These are phyloP conservation scores for Hyppa rectilinea DNA, from an alignment of 2,888 invertebrate genomes.

Conservation along the genomic window DNA sequence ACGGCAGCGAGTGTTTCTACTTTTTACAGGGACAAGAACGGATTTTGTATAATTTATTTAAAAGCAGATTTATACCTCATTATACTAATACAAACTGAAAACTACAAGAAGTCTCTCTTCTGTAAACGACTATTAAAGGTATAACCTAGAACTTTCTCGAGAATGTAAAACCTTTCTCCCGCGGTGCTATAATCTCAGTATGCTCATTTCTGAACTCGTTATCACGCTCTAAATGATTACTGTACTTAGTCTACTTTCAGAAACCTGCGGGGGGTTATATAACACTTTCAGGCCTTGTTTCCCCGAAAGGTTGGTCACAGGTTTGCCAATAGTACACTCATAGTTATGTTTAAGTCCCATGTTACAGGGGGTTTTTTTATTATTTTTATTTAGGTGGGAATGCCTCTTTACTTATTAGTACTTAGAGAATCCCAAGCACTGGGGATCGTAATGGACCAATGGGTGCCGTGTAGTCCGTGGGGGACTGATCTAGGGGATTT, in stretches of 20 bases:
- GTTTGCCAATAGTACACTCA: too few species aligned
- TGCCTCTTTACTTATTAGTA: too few species aligned
- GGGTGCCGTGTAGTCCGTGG: too few species aligned
- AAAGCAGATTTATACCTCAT: background rate
- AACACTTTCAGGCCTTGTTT: too few species aligned
- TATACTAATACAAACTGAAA: too few species aligned
- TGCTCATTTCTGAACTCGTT: conserved; percentile 10
- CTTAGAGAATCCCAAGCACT: too few species aligned
- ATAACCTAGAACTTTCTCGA: conserved; percentile 7
- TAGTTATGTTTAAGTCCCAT: too few species aligned
- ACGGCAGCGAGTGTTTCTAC: too few species aligned
- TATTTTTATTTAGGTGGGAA: background rate
- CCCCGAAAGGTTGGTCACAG: too few species aligned
- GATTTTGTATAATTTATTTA: too few species aligned
- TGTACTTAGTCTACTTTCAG: background rate
- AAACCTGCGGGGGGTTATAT: background rate
- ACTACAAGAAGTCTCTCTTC: background rate
- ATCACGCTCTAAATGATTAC: conserved; percentile 22
- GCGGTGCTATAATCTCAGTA: background rate
- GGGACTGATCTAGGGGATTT: too few species aligned
- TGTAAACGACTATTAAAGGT: conserved; percentile 18
- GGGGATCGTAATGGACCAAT: too few species aligned
- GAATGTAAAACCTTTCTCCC: conserved; percentile 19
- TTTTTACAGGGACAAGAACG: background rate
- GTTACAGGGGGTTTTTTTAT: background rate